A percentile compares a stretch with the other conserved stretches of the same genome.
Conservation (phyloP, 2,888 invertebrate genomes). For the Phortica magna region DNA sequence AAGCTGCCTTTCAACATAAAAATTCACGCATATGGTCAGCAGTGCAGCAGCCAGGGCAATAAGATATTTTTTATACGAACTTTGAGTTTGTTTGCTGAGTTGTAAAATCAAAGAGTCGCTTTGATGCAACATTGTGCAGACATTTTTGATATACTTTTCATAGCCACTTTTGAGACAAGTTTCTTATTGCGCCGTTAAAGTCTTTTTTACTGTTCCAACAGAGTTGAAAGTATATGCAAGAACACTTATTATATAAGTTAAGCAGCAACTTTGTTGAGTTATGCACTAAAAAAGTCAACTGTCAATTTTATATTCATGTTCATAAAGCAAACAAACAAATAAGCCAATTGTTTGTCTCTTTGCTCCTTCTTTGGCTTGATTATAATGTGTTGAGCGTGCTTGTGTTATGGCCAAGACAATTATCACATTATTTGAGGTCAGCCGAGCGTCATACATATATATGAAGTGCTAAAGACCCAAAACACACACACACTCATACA, state of each 20-base stretch:
- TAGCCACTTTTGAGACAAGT: background rate
- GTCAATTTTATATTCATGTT: background rate
- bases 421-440: constrained; percentile 10
- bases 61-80: constrained; percentile 36
- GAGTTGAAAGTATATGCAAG: constrained; percentile 7
- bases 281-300: background rate
- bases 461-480: constrained; percentile 23
- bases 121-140: background rate
- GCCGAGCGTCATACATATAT: background rate
- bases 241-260: background rate
- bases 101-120: constrained; percentile 65
- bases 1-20: background rate
- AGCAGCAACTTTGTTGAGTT: background rate
- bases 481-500: background rate
- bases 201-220: background rate
- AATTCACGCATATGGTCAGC: constrained; percentile 65
- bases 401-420: background rate
- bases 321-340: background rate
- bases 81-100: constrained; percentile 63
- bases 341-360: background rate
- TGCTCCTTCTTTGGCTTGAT: background rate
- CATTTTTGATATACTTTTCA: constrained; percentile 31
- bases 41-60: background rate
- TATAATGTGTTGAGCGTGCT: background rate
- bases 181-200: constrained; percentile 1